Percentiles rank a stretch among this genome's conserved stretches.
These are phyloP conservation scores for Gobio gobio DNA, from an alignment of 2,113 vertebrate species.

Conservation along the genomic window DNA sequence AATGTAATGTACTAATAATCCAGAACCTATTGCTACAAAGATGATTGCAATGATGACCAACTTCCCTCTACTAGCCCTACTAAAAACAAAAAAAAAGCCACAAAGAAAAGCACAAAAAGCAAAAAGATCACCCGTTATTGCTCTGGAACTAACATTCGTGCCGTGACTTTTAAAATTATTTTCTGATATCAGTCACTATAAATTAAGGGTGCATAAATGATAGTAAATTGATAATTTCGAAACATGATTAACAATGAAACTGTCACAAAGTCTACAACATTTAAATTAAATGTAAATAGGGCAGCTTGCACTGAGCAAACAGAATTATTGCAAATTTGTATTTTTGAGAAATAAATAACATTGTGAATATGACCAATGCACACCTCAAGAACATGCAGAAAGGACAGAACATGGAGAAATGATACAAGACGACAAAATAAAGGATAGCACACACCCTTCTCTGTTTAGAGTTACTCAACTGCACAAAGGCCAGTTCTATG, in stretches of 20 bases:
- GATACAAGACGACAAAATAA: constrained; percentile 29
- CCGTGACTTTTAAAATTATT: background rate
- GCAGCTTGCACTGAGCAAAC: background rate
- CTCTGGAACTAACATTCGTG: background rate
- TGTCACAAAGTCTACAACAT: background rate
- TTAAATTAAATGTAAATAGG: background rate
- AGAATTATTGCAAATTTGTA: background rate
- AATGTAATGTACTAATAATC: background rate
- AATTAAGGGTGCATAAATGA: background rate
- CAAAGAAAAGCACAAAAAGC: background rate
- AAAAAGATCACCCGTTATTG: background rate
- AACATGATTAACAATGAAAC: background rate
- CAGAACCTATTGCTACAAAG: background rate
- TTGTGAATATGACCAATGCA: background rate
- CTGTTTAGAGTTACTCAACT: constrained; percentile 47
- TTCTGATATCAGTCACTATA: background rate
- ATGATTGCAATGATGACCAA: background rate
- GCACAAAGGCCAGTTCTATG: background rate
- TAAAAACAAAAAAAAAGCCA: background rate
- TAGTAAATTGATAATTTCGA: background rate
- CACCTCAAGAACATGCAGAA: constrained; percentile 53
- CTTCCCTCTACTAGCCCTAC: background rate
- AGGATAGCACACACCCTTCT: background rate
- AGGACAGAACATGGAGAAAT: constrained; percentile 28
- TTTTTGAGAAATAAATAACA: background rate